phyloP scores from a whole-genome alignment of 2,113 vertebrate species.

The Corythoichthys haematopterus region DNA sequence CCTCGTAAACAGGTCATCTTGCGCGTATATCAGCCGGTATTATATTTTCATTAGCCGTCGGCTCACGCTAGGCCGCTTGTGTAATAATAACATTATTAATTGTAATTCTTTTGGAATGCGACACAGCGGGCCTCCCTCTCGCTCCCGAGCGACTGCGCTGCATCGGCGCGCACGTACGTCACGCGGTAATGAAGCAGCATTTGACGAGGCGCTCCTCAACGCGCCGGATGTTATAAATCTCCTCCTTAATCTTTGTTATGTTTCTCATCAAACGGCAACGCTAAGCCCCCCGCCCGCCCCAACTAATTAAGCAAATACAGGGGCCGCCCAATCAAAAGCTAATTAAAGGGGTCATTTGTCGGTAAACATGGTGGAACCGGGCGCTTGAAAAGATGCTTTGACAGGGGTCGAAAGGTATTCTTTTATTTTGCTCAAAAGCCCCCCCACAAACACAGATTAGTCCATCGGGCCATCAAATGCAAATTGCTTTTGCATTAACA shows the following conservation, averaged over 20 bases:
- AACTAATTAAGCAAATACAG: slow-evolving; percentile 70
- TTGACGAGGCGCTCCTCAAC: slow-evolving; percentile 61
- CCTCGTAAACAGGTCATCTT: slow-evolving; percentile 14
- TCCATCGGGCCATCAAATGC: too few species aligned
- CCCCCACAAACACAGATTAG: too few species aligned
- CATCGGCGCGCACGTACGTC: slow-evolving; percentile 2
- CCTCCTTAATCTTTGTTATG: slow-evolving; percentile 58
- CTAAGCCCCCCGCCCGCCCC: slow-evolving; percentile 20
- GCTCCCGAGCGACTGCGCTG: slow-evolving; percentile 33
- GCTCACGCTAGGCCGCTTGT: slow-evolving; percentile 17
- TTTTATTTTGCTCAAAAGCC: neutral
- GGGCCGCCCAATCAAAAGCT: slow-evolving; percentile 61
- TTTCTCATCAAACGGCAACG: slow-evolving; percentile 68
- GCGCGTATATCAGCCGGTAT: slow-evolving; percentile 23
- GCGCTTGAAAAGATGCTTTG: neutral
- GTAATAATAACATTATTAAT: slow-evolving; percentile 48
- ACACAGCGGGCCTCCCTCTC: slow-evolving; percentile 36
- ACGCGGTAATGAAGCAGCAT: slow-evolving; percentile 66
- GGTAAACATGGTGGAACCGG: neutral
- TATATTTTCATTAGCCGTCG: slow-evolving; percentile 18
- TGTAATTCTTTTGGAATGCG: slow-evolving; percentile 52
- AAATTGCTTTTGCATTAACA: too few species aligned
- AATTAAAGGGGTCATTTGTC: slow-evolving; percentile 46
- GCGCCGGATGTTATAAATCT: slow-evolving; percentile 55
- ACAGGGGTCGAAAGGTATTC: neutral